phyloP scores from a whole-genome alignment of 2,888 invertebrate genomes.

The Hyppa rectilinea region DNA sequence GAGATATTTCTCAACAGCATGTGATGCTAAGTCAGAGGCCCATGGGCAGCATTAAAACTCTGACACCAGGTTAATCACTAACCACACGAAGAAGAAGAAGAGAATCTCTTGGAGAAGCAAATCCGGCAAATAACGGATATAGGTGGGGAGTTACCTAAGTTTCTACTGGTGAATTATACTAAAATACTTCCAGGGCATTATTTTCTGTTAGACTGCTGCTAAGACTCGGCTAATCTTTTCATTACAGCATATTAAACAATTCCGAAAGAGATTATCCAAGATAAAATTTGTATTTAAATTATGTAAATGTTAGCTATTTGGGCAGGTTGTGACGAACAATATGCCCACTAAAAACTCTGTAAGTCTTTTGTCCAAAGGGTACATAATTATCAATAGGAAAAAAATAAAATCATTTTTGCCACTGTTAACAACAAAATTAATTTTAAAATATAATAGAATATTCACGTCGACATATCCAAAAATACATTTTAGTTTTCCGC shows the following conservation, averaged over 20 bases:
- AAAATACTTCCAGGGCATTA: neutral
- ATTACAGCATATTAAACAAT: neutral
- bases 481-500: constrained; percentile 1
- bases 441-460: neutral
- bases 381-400: neutral
- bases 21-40: too few species aligned
- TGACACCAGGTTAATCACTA: too few species aligned
- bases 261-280: neutral
- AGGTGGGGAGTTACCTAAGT: neutral
- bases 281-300: neutral
- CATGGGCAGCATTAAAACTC: too few species aligned
- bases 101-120: neutral
- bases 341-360: neutral
- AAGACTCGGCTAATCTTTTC: neutral
- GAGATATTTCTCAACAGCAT: too few species aligned
- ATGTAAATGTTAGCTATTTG: neutral
- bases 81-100: too few species aligned
- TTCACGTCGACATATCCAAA: neutral
- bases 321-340: neutral
- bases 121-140: too few species aligned
- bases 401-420: neutral
- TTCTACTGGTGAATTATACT: neutral
- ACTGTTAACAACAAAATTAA: neutral
- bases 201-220: too few species aligned
- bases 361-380: neutral